These are phyloP conservation scores for Drosophila chauvacae DNA, from an alignment of 1,140 invertebrate species.

Conservation along the genomic window DNA sequence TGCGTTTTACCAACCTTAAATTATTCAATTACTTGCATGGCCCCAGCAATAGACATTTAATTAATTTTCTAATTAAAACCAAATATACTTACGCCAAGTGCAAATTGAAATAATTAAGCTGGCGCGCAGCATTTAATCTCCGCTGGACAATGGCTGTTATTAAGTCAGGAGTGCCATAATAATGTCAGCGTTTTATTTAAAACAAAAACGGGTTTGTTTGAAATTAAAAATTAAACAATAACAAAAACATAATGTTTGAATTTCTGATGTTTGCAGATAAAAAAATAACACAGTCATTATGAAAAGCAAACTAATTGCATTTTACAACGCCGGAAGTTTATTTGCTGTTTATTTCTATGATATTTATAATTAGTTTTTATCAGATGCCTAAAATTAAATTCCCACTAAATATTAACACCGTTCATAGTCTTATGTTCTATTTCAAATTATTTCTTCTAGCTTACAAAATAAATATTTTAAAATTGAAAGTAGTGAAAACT, in stretches of 20 bases:
- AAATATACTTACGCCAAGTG: conserved; percentile 8
- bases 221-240: neutral
- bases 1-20: conserved; percentile 2
- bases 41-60: conserved; percentile 9
- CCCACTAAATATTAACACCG: neutral
- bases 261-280: neutral
- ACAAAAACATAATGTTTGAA: no score
- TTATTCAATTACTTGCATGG: conserved; percentile 15
- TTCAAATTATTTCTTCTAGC: no score
- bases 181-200: no score
- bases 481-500: neutral
- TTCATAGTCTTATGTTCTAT: neutral
- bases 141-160: conserved; percentile 9
- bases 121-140: conserved; percentile 9
- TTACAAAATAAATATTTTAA: neutral
- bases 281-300: neutral
- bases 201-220: no score
- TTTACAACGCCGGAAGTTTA: neutral
- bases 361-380: neutral
- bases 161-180: neutral
- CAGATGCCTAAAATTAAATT: neutral
- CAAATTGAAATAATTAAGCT: conserved; percentile 13
- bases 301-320: neutral
- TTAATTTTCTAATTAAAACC: conserved; percentile 39
- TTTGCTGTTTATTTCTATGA: neutral